phyloP scores from a whole-genome alignment of 2,888 invertebrate species.

The Sinopyrophorus schimmeli region DNA sequence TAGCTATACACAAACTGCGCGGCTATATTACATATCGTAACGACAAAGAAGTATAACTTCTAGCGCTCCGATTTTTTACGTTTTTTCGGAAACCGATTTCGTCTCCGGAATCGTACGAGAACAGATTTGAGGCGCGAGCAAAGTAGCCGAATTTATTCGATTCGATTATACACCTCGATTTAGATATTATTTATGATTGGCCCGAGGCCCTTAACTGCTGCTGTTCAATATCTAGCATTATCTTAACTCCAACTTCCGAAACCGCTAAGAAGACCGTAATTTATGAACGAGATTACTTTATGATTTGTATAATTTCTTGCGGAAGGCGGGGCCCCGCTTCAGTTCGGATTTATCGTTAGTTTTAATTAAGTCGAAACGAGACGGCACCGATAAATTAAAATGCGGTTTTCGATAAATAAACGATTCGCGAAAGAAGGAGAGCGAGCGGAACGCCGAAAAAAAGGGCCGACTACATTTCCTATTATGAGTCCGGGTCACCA shows the following conservation, averaged over 20 bases:
- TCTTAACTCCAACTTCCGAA: slow-evolving; percentile 30
- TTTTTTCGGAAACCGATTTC: too few relatives aligned
- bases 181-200: slow-evolving; percentile 39
- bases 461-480: slow-evolving; percentile 9
- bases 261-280: slow-evolving; percentile 23
- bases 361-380: too few relatives aligned
- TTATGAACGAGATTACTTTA: slow-evolving; percentile 24
- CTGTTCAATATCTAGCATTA: slow-evolving; percentile 32
- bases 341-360: too few relatives aligned
- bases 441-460: neutral
- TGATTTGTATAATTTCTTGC: slow-evolving; percentile 23
- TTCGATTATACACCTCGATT: slow-evolving; percentile 39
- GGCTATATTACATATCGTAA: too few relatives aligned
- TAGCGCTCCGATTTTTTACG: too few relatives aligned
- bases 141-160: slow-evolving; percentile 30
- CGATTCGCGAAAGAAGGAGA: slow-evolving; percentile 3
- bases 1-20: too few relatives aligned
- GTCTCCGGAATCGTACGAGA: too few relatives aligned
- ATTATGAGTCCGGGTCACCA: slow-evolving; percentile 16
- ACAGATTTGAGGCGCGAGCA: too few relatives aligned
- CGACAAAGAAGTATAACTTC: too few relatives aligned
- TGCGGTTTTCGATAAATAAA: neutral
- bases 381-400: too few relatives aligned
- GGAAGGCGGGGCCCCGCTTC: neutral
- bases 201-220: slow-evolving; percentile 32